Evolutionary conservation across 2,797 vertebrate species (phyloP), one percentile per base, ranked within the genome.

Genomic region (Anomalospiza imberbis): DNA sequence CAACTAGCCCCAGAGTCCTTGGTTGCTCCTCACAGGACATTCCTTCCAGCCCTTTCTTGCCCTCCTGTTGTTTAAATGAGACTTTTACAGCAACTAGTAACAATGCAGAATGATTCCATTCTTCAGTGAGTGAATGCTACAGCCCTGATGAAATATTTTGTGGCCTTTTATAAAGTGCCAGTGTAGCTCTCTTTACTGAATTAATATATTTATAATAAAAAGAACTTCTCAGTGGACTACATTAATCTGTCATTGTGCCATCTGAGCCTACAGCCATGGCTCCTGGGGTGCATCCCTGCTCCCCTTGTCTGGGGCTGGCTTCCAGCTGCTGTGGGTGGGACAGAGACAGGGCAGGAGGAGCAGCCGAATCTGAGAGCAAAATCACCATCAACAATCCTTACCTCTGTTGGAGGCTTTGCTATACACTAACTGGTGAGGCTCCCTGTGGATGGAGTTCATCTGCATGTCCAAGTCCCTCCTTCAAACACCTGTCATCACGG

Each of bases 401-500:
- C 32, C 17, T 68, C 71, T 58, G 29, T 7, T 44, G 44, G 29
- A 78, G 16, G 36, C 22, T 66, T 79, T 70, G 40, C 31, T 25
- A 8, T 31, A 42, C 45, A 29, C 34, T 31, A 12, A 10, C 18
- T 32, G 77, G 17, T 25, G 31, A 51, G 44, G 31, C 13, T 68
- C 28, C 15, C 1, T 9, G 4, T 1, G 22, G 44, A 65, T 7
- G 5, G 38, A 72, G 67, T 10, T 25, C 53, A 13, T n/a, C 71
- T 68, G 81, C n/a, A 10, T 24, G 40, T 20, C 51, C 53, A 40
- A 55, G 54, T 65, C 47, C 62, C 42, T 65, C 38, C 31, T 63
- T 45, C 47, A 38, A 50, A 54, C 25, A 9, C 6, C 0, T 0
- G 6, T 15, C 28, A 45, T 38, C 55, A 34, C 0, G 0, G 55